Conservation (phyloP, 2,888 invertebrate species). For the Geophilus truncorum region DNA sequence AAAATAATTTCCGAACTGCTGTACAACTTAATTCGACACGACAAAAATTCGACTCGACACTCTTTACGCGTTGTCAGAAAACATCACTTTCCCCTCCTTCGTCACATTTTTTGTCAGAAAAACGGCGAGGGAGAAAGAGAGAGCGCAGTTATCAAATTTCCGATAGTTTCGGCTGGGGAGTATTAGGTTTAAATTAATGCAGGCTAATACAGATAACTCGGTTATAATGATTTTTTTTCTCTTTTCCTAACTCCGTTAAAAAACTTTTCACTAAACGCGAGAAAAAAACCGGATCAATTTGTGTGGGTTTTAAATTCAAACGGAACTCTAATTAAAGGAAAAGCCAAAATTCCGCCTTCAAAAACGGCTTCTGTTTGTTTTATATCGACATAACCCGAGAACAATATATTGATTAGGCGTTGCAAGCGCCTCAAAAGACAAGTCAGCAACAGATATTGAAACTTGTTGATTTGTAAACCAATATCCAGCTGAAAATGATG, state of each 20-base stretch:
- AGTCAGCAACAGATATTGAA: constrained; percentile 13
- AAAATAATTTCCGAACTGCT: too few species aligned
- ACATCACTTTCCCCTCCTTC: background rate
- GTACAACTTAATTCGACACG: background rate
- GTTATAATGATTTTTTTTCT: background rate
- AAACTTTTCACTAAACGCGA: background rate
- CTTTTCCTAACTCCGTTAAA: background rate
- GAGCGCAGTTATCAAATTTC: background rate
- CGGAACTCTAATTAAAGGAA: background rate
- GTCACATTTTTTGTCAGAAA: background rate
- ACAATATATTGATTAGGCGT: background rate
- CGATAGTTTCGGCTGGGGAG: background rate
- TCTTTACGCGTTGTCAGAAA: background rate
- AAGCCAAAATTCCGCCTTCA: background rate
- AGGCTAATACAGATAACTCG: background rate
- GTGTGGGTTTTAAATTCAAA: background rate
- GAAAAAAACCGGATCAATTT: background rate
- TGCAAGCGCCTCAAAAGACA: background rate
- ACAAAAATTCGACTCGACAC: background rate
- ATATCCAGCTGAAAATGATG: constrained; percentile 1
- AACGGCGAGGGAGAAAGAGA: background rate
- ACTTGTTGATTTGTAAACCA: constrained; percentile 20
- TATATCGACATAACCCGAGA: background rate
- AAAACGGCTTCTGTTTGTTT: background rate
- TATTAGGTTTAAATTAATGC: background rate